Evolutionary conservation across 2,888 invertebrate genomes (phyloP).

Genomic region (Autographa gamma): DNA sequence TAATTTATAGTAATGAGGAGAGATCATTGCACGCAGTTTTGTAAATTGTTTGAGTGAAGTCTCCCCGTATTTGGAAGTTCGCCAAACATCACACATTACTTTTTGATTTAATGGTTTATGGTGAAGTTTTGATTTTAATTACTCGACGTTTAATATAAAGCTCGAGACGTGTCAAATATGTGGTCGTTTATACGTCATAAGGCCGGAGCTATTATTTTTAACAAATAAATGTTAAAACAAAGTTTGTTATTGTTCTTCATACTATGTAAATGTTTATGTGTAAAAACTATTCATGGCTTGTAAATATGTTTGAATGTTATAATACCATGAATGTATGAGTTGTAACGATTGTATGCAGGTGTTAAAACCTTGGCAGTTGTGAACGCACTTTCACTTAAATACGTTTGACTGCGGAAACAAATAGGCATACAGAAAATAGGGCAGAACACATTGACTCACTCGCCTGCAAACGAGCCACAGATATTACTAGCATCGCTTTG

Average conservation of each 20-base stretch:
- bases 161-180: constrained; percentile 36
- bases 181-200: constrained; percentile 39
- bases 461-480: constrained; percentile 28
- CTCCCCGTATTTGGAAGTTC: constrained; percentile 70
- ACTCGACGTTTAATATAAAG: constrained; percentile 54
- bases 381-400: constrained; percentile 79
- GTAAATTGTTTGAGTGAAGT: constrained; percentile 75
- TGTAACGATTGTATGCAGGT: constrained; percentile 61
- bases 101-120: constrained; percentile 61
- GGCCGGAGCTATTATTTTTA: constrained; percentile 14
- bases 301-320: neutral
- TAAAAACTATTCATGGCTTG: neutral
- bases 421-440: constrained; percentile 65
- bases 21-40: constrained; percentile 81
- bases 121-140: constrained; percentile 66
- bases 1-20: constrained; percentile 84
- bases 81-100: constrained; percentile 72
- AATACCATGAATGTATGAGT: constrained; percentile 34
- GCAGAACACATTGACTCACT: constrained; percentile 51
- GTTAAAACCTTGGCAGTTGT: constrained; percentile 76
- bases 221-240: constrained; percentile 6
- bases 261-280: neutral
- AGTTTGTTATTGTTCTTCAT: constrained; percentile 14
- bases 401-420: constrained; percentile 60
- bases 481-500: constrained; percentile 40